Evolutionary conservation across 2,113 vertebrate genomes (phyloP).

Genomic region (Argyrosomus japonicus): DNA sequence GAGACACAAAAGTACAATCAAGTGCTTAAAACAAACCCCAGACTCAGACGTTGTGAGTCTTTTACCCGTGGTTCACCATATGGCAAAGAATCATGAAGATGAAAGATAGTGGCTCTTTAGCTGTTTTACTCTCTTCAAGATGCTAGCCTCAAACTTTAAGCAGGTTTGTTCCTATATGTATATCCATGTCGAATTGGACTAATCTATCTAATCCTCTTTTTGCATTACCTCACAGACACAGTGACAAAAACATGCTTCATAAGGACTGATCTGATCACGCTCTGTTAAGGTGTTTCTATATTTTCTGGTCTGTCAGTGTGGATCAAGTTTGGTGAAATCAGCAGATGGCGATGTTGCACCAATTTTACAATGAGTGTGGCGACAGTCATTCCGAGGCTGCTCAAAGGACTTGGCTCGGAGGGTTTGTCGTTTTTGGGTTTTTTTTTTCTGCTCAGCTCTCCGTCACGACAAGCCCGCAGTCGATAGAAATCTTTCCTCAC

Average conservation of each 20-base stretch:
- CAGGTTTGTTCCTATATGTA: too few relatives aligned
- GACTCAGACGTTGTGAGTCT: too few relatives aligned
- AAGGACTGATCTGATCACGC: neutral
- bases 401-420: slow-evolving; percentile 3
- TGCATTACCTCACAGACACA: neutral
- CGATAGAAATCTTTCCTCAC: slow-evolving; percentile 35
- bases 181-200: too few relatives aligned
- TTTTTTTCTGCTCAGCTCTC: neutral
- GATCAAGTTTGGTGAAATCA: slow-evolving; percentile 28
- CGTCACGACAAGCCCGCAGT: slow-evolving; percentile 46
- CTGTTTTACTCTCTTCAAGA: too few relatives aligned
- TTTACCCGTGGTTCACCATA: too few relatives aligned
- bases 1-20: too few relatives aligned
- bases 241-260: neutral
- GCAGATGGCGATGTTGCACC: slow-evolving; percentile 74
- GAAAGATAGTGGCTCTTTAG: too few relatives aligned
- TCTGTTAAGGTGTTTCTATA: neutral
- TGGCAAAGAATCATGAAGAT: too few relatives aligned
- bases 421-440: slow-evolving; percentile 23
- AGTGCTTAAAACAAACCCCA: too few relatives aligned
- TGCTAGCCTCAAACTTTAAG: too few relatives aligned
- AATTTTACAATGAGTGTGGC: neutral
- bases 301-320: neutral
- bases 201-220: too few relatives aligned
- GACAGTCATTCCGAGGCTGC: slow-evolving; percentile 20